Conservation (phyloP, 2,113 vertebrate genomes). For the Mustela lutreola region DNA sequence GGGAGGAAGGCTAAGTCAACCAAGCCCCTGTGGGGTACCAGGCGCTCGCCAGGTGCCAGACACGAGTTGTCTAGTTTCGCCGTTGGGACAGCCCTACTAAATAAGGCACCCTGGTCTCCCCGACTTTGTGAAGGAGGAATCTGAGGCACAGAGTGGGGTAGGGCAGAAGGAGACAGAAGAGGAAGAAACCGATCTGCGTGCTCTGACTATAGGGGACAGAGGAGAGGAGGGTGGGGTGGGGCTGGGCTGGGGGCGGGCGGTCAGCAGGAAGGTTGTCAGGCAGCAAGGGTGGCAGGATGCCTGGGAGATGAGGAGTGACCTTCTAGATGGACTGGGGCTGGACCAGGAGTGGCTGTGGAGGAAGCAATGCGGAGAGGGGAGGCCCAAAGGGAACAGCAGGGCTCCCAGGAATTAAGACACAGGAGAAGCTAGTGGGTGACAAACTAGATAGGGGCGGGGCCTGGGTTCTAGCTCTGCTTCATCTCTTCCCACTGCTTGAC, state of each 20-base stretch:
- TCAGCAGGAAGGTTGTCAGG: not conserved
- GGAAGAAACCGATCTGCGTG: not conserved
- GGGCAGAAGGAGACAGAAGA: not conserved
- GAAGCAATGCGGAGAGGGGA: not conserved
- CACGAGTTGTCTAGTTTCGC: not conserved
- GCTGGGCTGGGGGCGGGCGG: rapidly evolving
- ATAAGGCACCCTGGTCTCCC: not conserved
- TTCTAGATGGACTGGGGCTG: not conserved
- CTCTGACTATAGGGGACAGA: not conserved
- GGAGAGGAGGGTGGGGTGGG: no score
- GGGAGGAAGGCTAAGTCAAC: no score
- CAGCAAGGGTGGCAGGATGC: not conserved
- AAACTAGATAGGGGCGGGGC: no score
- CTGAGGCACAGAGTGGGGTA: not conserved
- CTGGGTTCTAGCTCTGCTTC: not conserved
- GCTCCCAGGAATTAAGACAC: not conserved
- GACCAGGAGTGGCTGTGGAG: no score
- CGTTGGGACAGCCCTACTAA: not conserved
- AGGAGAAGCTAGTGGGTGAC: not conserved
- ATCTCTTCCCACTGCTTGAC: not conserved
- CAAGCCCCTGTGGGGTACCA: no score
- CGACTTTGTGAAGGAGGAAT: not conserved
- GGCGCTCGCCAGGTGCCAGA: not conserved
- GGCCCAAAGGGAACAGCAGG: not conserved
- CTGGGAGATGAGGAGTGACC: no score